Evolutionary conservation across 2,113 vertebrate genomes (phyloP), one percentile per base, ranked within the genome.

Genomic region (Holacanthus passer): DNA sequence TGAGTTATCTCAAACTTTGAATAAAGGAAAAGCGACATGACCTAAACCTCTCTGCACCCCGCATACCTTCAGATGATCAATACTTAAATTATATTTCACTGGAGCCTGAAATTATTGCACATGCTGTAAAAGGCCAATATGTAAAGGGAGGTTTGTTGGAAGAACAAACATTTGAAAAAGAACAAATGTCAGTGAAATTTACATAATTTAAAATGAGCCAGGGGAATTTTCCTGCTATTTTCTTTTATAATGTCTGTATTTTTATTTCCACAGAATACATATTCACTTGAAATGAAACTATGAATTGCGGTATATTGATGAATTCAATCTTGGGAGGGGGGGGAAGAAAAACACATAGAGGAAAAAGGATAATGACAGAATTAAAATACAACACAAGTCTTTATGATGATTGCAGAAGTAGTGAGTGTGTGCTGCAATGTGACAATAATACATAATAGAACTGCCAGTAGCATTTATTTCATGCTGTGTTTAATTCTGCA

Each of bases 401-500:
- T 91, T 89, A 88, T 90, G 84, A 87, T 90, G 89, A 95, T 88
- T 92, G 88, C 72, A 73, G 85, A 79, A 88, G 81, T 84, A 89
- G 84, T 73, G 75, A 85, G 84, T 76, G 74, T 79, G 81, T 86
- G 87, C 70, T 84, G 72, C 90, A 86, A 84, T 88, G 84, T 93
- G 92, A 93, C 94, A 93, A 92, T 91, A 89, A 89, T 88, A 88
- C 89, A 89, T 89, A 91, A 92, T 89, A 89, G 89, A 92, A 92
- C 64, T 89, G 91, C 93, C 93, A 88, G 67, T 86, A 90, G 94
- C 90, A 94, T 93, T 94, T 93, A 94, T 90, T 91, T 93, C 94
- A 93, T 92, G 94, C 93, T 93, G 94, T 83, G 92, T 94, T 95
- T 94, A 94, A 95, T 95, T 94, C 92, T 93, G 86, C 88, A 88